Evolutionary conservation across 2,797 vertebrate species (phyloP).

Genomic region (Scolopax bukidnonensis): DNA sequence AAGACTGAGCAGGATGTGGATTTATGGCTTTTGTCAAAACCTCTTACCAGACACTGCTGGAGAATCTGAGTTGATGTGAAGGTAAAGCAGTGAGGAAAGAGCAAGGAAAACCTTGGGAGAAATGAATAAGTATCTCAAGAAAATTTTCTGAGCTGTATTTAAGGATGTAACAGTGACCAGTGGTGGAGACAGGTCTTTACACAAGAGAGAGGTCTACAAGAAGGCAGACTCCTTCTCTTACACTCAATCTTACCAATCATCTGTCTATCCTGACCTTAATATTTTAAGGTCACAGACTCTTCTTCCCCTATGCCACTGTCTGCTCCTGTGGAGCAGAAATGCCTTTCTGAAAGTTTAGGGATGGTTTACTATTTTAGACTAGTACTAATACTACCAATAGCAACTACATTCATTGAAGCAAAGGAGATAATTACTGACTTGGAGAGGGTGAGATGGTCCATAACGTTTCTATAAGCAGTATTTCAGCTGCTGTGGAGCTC

Average conservation of each 20-base stretch:
- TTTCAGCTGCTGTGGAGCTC: not conserved
- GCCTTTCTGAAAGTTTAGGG: not conserved
- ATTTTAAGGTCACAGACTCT: not conserved
- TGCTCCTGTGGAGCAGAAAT: not conserved
- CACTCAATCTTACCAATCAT: not conserved
- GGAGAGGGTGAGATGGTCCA: not conserved
- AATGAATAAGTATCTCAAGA: not conserved
- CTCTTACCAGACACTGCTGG: not conserved
- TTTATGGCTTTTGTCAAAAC: not conserved
- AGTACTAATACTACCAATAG: not conserved
- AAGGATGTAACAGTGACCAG: not conserved
- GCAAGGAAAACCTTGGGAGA: not conserved
- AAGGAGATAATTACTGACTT: not conserved
- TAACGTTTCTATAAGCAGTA: not conserved
- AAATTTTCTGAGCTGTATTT: not conserved
- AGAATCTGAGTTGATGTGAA: not conserved
- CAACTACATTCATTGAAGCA: not conserved
- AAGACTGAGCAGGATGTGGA: not conserved
- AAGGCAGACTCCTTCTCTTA: not conserved
- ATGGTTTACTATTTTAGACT: not conserved
- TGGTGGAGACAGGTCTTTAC: not conserved
- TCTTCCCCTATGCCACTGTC: not conserved
- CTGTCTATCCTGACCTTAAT: not conserved
- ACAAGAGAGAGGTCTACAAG: not conserved
- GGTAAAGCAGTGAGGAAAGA: not conserved